Evolutionary conservation across 1,140 invertebrate genomes (phyloP).

Genomic region (Hylaeus anthracinus): DNA sequence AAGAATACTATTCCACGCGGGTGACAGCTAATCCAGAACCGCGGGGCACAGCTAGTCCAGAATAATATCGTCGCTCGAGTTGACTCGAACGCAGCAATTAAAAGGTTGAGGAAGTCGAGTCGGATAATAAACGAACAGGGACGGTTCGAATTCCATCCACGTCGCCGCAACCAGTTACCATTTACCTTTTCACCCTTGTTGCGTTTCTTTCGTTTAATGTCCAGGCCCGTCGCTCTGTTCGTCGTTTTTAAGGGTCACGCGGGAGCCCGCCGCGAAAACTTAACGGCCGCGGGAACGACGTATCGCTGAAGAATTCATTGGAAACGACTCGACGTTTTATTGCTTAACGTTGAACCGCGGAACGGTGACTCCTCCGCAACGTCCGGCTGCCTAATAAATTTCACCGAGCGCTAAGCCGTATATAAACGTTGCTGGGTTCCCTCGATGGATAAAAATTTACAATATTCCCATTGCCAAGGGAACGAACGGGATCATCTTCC

Average conservation of each 20-base stretch:
- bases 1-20: no score
- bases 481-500: slow-evolving; percentile 62
- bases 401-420: not conserved
- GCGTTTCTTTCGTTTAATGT: slow-evolving; percentile 56
- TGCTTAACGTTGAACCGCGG: slow-evolving; percentile 42
- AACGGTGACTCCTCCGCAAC: slow-evolving; percentile 24
- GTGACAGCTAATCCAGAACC: no score
- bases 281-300: slow-evolving; percentile 55
- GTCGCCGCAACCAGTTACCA: slow-evolving; percentile 55
- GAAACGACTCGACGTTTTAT: slow-evolving; percentile 47
- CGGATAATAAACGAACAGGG: slow-evolving; percentile 48
- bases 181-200: slow-evolving; percentile 57
- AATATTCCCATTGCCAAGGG: not conserved
- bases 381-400: slow-evolving; percentile 5
- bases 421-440: not conserved
- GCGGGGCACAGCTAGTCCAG: no score
- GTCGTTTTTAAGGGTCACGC: slow-evolving; percentile 55
- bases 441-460: not conserved
- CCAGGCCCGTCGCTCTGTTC: slow-evolving; percentile 48
- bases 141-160: slow-evolving; percentile 46
- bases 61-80: no score
- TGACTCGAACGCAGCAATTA: no score
- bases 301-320: slow-evolving; percentile 61
- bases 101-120: no score
- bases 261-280: slow-evolving; percentile 46